Base-by-base conservation (phyloP, 30 jellyfish, hydroid and myxozoan genomes). In the Pseudorhiza aurosa region DNA sequence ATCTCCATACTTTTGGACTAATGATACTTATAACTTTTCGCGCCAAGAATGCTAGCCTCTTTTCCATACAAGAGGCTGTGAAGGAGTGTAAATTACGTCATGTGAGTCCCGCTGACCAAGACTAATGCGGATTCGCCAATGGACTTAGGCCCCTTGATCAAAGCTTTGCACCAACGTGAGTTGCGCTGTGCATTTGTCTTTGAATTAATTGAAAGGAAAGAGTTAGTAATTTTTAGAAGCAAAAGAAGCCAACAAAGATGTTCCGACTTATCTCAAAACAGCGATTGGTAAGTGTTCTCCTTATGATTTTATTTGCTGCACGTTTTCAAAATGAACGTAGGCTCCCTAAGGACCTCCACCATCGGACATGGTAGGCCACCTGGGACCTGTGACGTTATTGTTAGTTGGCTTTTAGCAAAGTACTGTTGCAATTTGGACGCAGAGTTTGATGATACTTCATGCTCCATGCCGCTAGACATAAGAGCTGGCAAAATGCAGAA, bases 111-210 rank as follows among this genome's bases (percentile, higher is more conserved):
- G 83, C 83, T 70, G 83, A 70, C 83, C 83, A 42, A 19, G 14
- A 36, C 18, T 70, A 28, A 4, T 19, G 30, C 40, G 49, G 53
- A 9, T 24, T 15, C 60, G 47, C 71, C 46, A 24, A 30, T 21
- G 49, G 17, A 30, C 37, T 46, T 51, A 70, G 83, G 83, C 83
- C 83, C 33, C 83, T 36, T 70, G 27, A 26, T 27, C 70, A 70
- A 47, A 50, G 71, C 53, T 70, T 68, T 70, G 83, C 83, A 70
- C 83, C 71, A 70, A 45, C 83, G 83, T 70, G 32, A 70, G 83
- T 21, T 70, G 83, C 83, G 83, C 71, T 70, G 83, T 70, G 83
- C 83, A 70, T 26, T 32, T 70, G 83, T 70, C 83, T 70, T 46
- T 70, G 58, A 70, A 44, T 24, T 70, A 24, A 70, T 70, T 47